Base-by-base conservation (phyloP, 1,140 invertebrate genomes). In the Neodiprion fabricii region DNA sequence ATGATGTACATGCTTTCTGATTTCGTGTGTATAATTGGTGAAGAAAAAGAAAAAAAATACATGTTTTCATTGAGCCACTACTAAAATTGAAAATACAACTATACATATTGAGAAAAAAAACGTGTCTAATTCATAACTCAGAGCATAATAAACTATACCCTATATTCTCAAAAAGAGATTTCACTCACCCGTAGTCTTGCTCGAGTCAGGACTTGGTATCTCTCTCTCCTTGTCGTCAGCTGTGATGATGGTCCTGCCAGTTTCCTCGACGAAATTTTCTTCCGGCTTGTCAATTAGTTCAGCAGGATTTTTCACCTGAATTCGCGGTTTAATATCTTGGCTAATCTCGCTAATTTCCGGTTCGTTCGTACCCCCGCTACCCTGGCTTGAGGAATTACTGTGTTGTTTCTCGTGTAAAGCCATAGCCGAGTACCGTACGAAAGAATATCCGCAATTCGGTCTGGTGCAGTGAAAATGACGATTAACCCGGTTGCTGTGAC, bases 381-480 rank as follows among this genome's bases (percentile, higher is more conserved):
- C 71, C 74, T 68, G 1, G 77, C 75, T 48, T 75, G 50, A 78
- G 11, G 80, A 23, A 40, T 40, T 40, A 40, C 28, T 40, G 77
- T 92, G 91, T 78, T 91, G 90, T 70, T 90, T 93, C 77, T 95
- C 93, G 82, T 96, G 95, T 69, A 92, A 85, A 7, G 90, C 87
- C 93, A 96, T 95, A 0, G 92, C 92, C 9, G 92, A 91, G 81
- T 94, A 93, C 48, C 93, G 88, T 0, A 95, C 92, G 83, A 95
- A 96, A 1, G 92, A 92, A 78, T 93, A 95, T 74, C 93, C 92
- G 84, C 94, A 95, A 73, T 91, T 91, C 0, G 92, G 90, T 74
- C 93, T 85, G 1, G 92, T 91, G 80, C 95, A 96, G 82, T 96
- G 95, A 84, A 94, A 96, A 83, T 96, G 95, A 10, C 93, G 88